phyloP scores from a whole-genome alignment of 2,888 invertebrate genomes.

The Nomada goodeniana region DNA sequence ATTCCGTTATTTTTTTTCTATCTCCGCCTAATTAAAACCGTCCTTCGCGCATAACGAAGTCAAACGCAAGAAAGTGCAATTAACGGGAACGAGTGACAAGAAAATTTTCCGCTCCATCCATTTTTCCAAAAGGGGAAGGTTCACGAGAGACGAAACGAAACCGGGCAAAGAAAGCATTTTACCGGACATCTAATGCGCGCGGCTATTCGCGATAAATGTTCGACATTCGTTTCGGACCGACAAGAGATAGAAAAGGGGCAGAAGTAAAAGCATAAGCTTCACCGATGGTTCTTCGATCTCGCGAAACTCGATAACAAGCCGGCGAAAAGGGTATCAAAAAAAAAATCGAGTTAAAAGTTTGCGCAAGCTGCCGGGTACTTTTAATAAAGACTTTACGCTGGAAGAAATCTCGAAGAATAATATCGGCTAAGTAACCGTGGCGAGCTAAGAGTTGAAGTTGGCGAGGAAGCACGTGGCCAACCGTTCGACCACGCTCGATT shows the following conservation, averaged over 20 bases:
- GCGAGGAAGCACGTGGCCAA: conserved; percentile 22
- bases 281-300: conserved; percentile 27
- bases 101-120: no score
- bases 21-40: background rate
- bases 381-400: conserved; percentile 70
- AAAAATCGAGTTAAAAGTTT: conserved; percentile 70
- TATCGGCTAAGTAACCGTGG: conserved; percentile 64
- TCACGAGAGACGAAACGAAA: background rate
- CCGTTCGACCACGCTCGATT: conserved; percentile 34
- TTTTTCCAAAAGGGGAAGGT: background rate
- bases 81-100: background rate
- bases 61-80: background rate
- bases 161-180: background rate
- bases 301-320: conserved; percentile 48
- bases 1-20: background rate
- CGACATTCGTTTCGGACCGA: conserved; percentile 2
- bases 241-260: background rate
- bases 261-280: background rate
- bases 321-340: conserved; percentile 51
- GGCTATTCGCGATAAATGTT: conserved; percentile 7
- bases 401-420: conserved; percentile 71
- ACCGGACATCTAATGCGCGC: background rate
- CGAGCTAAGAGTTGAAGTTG: conserved; percentile 28
- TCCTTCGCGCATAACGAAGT: background rate
- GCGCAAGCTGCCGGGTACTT: conserved; percentile 53